Conservation (phyloP, 2,113 vertebrate species). For the Megaceryle torquata region DNA sequence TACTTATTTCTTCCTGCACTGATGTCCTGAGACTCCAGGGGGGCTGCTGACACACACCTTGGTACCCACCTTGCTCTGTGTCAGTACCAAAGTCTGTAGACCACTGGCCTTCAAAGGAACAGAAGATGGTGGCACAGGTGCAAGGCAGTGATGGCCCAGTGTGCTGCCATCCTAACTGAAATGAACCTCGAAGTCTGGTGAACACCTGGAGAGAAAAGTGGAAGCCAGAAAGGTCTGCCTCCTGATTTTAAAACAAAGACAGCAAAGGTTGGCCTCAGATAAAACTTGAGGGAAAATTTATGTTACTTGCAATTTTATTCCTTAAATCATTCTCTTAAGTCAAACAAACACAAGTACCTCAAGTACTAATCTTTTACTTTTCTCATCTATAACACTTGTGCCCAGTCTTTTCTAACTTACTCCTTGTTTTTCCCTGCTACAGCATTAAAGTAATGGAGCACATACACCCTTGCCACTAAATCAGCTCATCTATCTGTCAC, state of each 20-base stretch:
- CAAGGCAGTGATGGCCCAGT: neutral
- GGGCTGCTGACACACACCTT: neutral
- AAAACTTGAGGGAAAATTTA: neutral
- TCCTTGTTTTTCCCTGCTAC: neutral
- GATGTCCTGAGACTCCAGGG: neutral
- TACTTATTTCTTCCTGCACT: neutral
- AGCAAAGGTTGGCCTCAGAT: neutral
- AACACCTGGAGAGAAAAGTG: neutral
- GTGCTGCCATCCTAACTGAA: neutral
- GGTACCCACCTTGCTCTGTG: neutral
- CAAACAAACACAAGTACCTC: neutral
- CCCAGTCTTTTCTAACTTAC: neutral
- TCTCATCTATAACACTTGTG: neutral
- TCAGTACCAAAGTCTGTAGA: neutral
- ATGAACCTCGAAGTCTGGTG: neutral
- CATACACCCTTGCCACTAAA: neutral
- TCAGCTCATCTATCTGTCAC: neutral
- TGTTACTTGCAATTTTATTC: neutral
- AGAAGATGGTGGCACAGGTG: neutral
- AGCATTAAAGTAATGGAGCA: neutral
- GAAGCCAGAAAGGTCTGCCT: neutral
- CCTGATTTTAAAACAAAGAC: neutral
- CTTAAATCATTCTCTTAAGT: neutral
- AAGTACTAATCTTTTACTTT: neutral
- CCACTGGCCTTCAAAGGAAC: neutral